Conservation (phyloP, 1,140 invertebrate genomes). For the Wiebesia pumilae region DNA sequence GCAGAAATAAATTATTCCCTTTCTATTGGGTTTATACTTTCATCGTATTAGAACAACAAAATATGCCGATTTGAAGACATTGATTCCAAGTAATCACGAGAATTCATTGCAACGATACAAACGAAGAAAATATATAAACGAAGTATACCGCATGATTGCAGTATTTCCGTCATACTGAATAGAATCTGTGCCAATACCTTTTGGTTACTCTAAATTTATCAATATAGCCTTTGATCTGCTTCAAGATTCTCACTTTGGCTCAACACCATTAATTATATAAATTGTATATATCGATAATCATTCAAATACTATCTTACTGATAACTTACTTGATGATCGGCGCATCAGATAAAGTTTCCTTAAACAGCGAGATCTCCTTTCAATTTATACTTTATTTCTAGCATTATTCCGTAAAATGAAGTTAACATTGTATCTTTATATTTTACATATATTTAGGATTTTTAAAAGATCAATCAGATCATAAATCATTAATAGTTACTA, state of each 20-base stretch:
- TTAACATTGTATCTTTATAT: neutral
- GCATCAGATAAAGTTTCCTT: neutral
- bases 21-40: neutral
- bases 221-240: neutral
- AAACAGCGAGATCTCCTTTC: neutral
- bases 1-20: neutral
- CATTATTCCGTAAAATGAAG: neutral
- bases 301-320: neutral
- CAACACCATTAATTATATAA: neutral
- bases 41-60: neutral
- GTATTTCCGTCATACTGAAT: neutral
- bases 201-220: neutral
- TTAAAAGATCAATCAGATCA: neutral
- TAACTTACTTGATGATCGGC: neutral
- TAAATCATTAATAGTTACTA: neutral
- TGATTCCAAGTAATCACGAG: neutral
- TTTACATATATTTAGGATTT: neutral
- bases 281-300: neutral
- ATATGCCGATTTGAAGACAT: neutral
- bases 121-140: neutral
- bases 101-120: neutral
- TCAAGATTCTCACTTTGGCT: neutral
- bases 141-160: neutral
- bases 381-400: neutral
- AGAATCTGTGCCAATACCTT: neutral